phyloP scores from a whole-genome alignment of 2,113 vertebrate genomes.

The Cololabis saira region DNA sequence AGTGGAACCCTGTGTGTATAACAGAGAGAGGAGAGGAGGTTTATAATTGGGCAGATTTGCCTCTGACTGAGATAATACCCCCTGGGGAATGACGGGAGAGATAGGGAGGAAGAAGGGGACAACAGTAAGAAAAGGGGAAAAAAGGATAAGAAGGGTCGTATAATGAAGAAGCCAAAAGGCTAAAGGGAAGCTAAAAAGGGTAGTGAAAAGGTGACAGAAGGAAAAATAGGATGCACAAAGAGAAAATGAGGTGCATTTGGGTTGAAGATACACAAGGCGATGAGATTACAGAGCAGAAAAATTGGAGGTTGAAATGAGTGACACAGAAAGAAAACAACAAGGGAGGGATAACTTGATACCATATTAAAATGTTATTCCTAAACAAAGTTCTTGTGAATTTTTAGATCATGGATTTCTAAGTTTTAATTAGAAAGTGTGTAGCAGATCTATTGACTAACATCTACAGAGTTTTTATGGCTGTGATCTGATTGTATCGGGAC shows the following conservation, averaged over 20 bases:
- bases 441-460: constrained; percentile 17
- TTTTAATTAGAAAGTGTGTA: constrained; percentile 27
- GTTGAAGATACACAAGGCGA: constrained; percentile 11
- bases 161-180: constrained; percentile 43
- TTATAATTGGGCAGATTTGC: constrained; percentile 85
- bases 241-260: constrained; percentile 35
- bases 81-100: constrained; percentile 69
- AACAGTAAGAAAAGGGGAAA: constrained; percentile 39
- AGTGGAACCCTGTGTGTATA: constrained; percentile 22
- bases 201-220: constrained; percentile 51
- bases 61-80: constrained; percentile 81
- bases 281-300: constrained; percentile 32
- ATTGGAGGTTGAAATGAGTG: constrained; percentile 47
- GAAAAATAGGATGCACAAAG: constrained; percentile 31
- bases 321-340: constrained; percentile 15
- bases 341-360: constrained; percentile 20
- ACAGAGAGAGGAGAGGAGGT: constrained; percentile 72
- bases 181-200: constrained; percentile 55
- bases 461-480: too few relatives aligned
- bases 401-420: constrained; percentile 5
- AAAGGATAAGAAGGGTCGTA: constrained; percentile 24
- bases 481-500: constrained; percentile 4
- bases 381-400: constrained; percentile 43
- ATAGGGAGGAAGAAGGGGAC: constrained; percentile 49
- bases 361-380: constrained; percentile 8